Evolutionary conservation across 2,888 invertebrate species (phyloP).

Genomic region (Sesamia inferens): DNA sequence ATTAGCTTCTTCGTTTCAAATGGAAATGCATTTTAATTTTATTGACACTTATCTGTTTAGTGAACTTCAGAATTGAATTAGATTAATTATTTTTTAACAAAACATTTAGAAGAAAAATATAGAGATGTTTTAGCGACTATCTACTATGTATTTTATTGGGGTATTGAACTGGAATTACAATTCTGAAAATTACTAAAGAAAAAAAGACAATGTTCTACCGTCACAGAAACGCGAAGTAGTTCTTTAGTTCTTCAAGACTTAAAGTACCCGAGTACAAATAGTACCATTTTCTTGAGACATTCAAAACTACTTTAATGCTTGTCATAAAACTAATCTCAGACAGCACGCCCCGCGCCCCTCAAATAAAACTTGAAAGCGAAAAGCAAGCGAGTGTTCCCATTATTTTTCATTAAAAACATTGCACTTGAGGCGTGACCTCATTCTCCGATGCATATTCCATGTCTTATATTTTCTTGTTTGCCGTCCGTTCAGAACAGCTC

Average conservation of each 20-base stretch:
- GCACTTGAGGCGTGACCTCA: slow-evolving; percentile 63
- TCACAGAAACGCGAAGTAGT: background rate
- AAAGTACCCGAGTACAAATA: background rate
- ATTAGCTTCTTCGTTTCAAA: slow-evolving; percentile 36
- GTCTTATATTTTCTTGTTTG: slow-evolving; percentile 67
- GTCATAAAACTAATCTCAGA: slow-evolving; percentile 47
- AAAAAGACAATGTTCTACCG: background rate
- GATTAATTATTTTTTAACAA: no score
- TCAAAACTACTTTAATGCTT: slow-evolving; percentile 17
- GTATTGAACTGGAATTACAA: background rate
- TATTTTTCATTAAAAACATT: slow-evolving; percentile 66
- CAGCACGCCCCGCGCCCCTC: slow-evolving; percentile 55
- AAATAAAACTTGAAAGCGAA: slow-evolving; percentile 58
- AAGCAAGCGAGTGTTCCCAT: slow-evolving; percentile 57
- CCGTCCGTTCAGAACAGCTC: slow-evolving; percentile 55
- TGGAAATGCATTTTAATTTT: slow-evolving; percentile 15
- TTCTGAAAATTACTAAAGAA: background rate
- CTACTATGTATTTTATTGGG: background rate
- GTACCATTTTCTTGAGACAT: background rate
- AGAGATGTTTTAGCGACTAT: no score
- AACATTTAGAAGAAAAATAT: background rate
- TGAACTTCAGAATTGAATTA: background rate
- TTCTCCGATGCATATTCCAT: slow-evolving; percentile 64
- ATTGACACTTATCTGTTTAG: background rate
- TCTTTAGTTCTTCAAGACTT: background rate